Evolutionary conservation across 92 coral and sea anemone species (phyloP).

Genomic region (Siderastrea siderea): DNA sequence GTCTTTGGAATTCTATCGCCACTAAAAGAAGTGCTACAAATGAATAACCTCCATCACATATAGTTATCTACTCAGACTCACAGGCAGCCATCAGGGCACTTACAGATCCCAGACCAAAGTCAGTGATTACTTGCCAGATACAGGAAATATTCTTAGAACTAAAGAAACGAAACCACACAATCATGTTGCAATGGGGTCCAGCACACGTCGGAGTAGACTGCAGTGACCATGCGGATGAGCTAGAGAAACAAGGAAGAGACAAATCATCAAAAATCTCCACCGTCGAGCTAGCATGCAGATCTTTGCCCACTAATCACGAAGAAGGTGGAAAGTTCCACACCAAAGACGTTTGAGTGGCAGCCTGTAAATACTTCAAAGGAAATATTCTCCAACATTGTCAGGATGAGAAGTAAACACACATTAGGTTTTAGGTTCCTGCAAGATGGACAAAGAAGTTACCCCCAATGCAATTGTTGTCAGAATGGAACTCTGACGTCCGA

Average conservation of each 20-base stretch:
- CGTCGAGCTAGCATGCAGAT: background rate
- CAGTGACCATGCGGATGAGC: background rate
- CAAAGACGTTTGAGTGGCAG: background rate
- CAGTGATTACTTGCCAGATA: background rate
- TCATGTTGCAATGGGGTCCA: background rate
- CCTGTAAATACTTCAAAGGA: background rate
- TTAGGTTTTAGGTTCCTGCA: background rate
- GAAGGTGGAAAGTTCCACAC: background rate
- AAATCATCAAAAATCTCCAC: background rate
- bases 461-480: background rate
- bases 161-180: background rate
- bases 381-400: background rate
- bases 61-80: background rate
- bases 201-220: background rate
- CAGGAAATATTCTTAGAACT: background rate
- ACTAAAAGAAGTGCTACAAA: too few relatives aligned
- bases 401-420: background rate
- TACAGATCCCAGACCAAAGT: background rate
- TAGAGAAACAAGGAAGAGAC: conserved; percentile 1
- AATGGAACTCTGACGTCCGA: background rate
- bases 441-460: background rate
- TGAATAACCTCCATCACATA: background rate
- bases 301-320: background rate
- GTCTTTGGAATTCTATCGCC: too few relatives aligned
- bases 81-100: background rate